Evolutionary conservation across 2,888 invertebrate genomes (phyloP), one percentile per base, ranked within the genome.

Genomic region (Carterocephalus palaemon): DNA sequence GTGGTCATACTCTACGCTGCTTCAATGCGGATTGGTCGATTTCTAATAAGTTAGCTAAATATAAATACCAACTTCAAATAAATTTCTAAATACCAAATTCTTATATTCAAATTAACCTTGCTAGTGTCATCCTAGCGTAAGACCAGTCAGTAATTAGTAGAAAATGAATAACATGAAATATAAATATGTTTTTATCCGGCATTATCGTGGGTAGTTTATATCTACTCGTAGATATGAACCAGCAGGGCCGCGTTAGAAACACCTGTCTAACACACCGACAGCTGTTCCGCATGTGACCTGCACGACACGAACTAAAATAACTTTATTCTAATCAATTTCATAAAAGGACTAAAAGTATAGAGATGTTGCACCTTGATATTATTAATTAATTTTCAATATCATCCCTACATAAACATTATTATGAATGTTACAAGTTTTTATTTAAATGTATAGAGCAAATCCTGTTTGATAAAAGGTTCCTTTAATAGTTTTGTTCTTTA

Each of bases 201-300:
- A 46, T 51, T 41, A 51, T 53, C 43, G 45, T 48, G 53, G 34
- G 46, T 32, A 39, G 34, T 47, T 48, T 51, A 48, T 47, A 49
- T 45, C 28, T 43, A 12, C 5, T 4, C 6, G 31, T 13, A 33
- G 29, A 15, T 13, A 36, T 28, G 42, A 43, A 22, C 34, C 22
- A 10, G 29, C 36, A 26, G 20, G n/a, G 24, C 53, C 57, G 56
- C 53, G 60, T 75, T 80, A 83, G 78, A 73, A 53, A 50, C 84
- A 84, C 82, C 83, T 85, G 84, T 75, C 80, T 78, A 83, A 79
- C 67, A 45, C 60, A 23, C 23, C 36, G 47, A 47, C 68, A 64
- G 75, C 77, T 81, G 82, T 57, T 56, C 49, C 46, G 60, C 65
- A 59, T 59, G 48, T 49, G 50, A 55, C 52, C 51, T 52, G 55